A percentile compares a stretch with the other conserved stretches of the same genome.
These are phyloP conservation scores for Strix aluco DNA, from an alignment of 2,113 vertebrate genomes.

Conservation along the genomic window DNA sequence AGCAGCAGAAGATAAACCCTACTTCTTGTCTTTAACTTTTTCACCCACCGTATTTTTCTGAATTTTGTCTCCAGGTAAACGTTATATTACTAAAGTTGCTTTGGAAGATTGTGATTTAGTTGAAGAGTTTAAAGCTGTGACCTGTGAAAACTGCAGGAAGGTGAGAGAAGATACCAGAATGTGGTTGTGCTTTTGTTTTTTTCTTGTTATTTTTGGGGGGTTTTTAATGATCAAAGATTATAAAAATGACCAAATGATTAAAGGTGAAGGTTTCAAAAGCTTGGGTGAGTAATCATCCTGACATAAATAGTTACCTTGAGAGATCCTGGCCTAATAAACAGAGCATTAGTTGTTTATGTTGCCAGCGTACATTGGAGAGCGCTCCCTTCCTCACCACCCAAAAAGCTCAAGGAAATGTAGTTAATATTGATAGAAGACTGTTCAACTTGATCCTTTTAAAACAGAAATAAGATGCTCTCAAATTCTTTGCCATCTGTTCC, in stretches of 20 bases:
- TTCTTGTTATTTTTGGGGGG: not conserved
- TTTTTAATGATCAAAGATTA: no score
- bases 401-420: not conserved
- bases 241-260: not conserved
- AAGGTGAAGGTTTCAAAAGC: not conserved
- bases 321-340: not conserved
- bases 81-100: slow-evolving; percentile 74
- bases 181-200: not conserved
- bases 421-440: not conserved
- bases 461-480: not conserved
- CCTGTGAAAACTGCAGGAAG: slow-evolving; percentile 39
- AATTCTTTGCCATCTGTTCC: not conserved
- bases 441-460: not conserved
- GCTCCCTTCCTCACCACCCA: not conserved
- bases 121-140: slow-evolving; percentile 52
- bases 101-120: slow-evolving; percentile 65
- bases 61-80: slow-evolving; percentile 69
- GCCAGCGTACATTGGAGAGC: not conserved
- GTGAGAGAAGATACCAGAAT: slow-evolving; percentile 63
- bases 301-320: not conserved
- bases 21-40: not conserved
- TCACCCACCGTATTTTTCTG: not conserved
- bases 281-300: no score
- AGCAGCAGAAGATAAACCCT: not conserved
- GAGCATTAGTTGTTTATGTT: not conserved